These are phyloP conservation scores for Spodoptera frugiperda DNA, from an alignment of 1,140 invertebrate species.

Conservation along the genomic window DNA sequence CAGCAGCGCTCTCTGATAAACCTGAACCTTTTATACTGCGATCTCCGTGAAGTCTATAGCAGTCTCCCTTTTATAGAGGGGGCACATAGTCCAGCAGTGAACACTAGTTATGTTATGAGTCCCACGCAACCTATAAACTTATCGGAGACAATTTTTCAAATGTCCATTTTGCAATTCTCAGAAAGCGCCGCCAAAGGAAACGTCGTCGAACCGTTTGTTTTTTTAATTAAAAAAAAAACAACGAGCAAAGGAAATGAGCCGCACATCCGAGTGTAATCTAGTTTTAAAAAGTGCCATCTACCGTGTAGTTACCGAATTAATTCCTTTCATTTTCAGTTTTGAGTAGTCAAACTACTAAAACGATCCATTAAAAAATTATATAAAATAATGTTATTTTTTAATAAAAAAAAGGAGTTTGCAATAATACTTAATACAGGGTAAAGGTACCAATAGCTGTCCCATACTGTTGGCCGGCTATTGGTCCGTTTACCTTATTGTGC, in stretches of 20 bases:
- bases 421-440: conserved; percentile 33
- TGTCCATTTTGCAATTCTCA: conserved; percentile 2
- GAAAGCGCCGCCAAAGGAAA: conserved; percentile 47
- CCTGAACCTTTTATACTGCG: too few species aligned
- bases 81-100: neutral
- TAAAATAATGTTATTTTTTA: conserved; percentile 15
- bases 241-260: conserved; percentile 30
- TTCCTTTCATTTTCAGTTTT: conserved; percentile 28
- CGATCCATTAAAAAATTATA: neutral
- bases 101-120: too few species aligned
- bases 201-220: conserved; percentile 35
- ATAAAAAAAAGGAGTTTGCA: conserved; percentile 24
- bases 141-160: conserved; percentile 18
- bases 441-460: neutral
- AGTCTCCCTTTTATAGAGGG: too few species aligned
- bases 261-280: conserved; percentile 53
- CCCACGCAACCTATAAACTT: too few species aligned
- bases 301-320: conserved; percentile 51
- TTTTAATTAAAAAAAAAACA: conserved; percentile 5
- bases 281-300: conserved; percentile 56
- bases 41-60: too few species aligned
- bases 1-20: too few species aligned
- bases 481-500: neutral
- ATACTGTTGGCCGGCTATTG: neutral
- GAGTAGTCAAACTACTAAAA: conserved; percentile 36